A percentile compares a stretch with the other conserved stretches of the same genome.
These are phyloP conservation scores for Cyanistes caeruleus DNA, from an alignment of 2,113 vertebrate species.

Conservation along the genomic window DNA sequence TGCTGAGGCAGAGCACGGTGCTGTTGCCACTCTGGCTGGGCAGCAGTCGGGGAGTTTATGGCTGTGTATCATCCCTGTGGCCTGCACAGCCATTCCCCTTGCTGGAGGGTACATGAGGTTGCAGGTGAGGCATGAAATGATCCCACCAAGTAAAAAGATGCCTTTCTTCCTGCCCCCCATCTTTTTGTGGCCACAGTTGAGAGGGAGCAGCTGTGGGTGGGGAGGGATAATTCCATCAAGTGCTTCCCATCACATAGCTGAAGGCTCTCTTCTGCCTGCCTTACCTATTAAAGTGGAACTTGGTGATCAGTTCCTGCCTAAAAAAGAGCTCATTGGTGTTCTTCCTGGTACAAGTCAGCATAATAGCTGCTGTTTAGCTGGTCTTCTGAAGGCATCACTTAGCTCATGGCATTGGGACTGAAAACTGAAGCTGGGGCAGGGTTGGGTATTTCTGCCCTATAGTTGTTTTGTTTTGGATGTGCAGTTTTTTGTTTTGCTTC, in stretches of 20 bases:
- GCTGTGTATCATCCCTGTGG: neutral
- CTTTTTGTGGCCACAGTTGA: neutral
- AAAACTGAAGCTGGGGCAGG: neutral
- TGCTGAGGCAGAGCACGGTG: neutral
- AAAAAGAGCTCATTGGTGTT: neutral
- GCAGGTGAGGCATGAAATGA: neutral
- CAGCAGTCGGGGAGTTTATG: neutral
- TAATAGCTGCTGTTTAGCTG: neutral
- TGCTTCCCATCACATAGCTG: neutral
- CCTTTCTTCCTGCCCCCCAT: rapidly evolving
- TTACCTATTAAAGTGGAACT: neutral
- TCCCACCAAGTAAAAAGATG: neutral
- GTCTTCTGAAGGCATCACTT: neutral
- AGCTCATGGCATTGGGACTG: neutral
- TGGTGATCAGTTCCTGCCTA: neutral
- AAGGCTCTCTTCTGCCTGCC: neutral
- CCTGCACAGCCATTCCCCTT: neutral
- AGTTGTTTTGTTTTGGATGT: neutral
- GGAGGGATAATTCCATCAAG: neutral
- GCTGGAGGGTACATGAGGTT: neutral
- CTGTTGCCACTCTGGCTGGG: neutral
- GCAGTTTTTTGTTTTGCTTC: neutral
- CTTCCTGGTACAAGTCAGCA: neutral
- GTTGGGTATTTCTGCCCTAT: neutral
- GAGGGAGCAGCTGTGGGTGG: neutral